Evolutionary conservation across 2,888 invertebrate genomes (phyloP), one percentile per base, ranked within the genome.

Genomic region (Sarcophaga carnaria): DNA sequence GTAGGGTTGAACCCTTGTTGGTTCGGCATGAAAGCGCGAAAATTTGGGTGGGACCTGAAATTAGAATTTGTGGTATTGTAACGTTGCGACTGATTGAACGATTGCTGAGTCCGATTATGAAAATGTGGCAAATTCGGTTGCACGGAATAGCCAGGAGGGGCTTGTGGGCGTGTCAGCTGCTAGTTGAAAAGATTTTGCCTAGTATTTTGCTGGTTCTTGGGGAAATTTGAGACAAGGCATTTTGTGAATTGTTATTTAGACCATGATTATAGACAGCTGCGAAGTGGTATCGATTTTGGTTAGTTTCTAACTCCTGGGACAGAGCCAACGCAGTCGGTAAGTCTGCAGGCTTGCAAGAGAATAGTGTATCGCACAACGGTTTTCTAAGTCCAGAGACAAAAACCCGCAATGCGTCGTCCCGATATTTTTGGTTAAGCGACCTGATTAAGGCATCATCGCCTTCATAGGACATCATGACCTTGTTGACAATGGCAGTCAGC

Each of bases 391-490:
- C 79, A 5, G 71, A 79, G 17, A 79, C 27, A 54, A 79, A 78
- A 17, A 80, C 63, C 4, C 79, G 17, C 6, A 80, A 54, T 20
- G 76, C 86, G 66, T 87, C 80, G 14, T 14, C 22, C 45, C 87
- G 82, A 47, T 86, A 89, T 64, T 88, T 88, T 45, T 82, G 80
- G 17, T 86, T 77, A 54, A 83, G n/a, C 12, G 84, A 59, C 59
- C 37, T 20, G 17, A 74, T 71, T 37, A 82, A 6, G 20, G 62
- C 59, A 27, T 22, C 64, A 20, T 85, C 86, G 17, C 72, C 62
- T 45, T 47, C 70, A 47, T 79, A 75, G 11, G 37, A 10, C 78
- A 70, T 63, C 3, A 71, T 49, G 2, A 64, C 70, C 63, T 79
- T 82, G 25, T 86, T 88, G 54, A 71, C 78, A 25, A 85, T 59